Evolutionary conservation across 2,888 invertebrate genomes (phyloP).

Genomic region (Conops quadrifasciatus): DNA sequence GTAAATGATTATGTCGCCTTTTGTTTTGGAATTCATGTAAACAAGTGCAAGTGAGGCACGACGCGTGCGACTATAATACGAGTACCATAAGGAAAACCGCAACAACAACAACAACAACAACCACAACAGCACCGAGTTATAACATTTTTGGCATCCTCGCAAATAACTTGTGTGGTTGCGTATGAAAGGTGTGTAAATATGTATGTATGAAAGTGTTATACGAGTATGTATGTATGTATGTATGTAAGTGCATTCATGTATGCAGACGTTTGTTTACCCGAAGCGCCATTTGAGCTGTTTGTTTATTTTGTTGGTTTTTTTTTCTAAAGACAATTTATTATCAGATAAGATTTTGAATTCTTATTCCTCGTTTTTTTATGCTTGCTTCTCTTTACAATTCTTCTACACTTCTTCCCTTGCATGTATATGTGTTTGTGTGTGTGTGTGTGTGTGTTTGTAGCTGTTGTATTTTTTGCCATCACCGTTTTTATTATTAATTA

Average conservation of each 20-base stretch:
- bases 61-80: constrained; percentile 4
- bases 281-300: too few relatives aligned
- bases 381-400: too few relatives aligned
- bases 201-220: too few relatives aligned
- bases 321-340: background rate
- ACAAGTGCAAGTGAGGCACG: constrained; percentile 58
- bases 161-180: constrained; percentile 6
- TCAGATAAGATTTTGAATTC: constrained; percentile 5
- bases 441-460: background rate
- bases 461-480: background rate
- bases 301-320: too few relatives aligned
- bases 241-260: too few relatives aligned
- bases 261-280: too few relatives aligned
- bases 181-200: background rate
- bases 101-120: constrained; percentile 26
- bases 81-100: constrained; percentile 10
- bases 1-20: background rate
- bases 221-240: too few relatives aligned
- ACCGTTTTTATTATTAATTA: constrained; percentile 8
- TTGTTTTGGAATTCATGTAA: constrained; percentile 34
- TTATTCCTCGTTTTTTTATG: too few relatives aligned
- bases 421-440: background rate
- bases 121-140: constrained; percentile 3
- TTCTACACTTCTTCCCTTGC: background rate
- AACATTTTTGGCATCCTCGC: constrained; percentile 14